Evolutionary conservation across 1,140 invertebrate species (phyloP).

Genomic region (Papilio aristodemus): DNA sequence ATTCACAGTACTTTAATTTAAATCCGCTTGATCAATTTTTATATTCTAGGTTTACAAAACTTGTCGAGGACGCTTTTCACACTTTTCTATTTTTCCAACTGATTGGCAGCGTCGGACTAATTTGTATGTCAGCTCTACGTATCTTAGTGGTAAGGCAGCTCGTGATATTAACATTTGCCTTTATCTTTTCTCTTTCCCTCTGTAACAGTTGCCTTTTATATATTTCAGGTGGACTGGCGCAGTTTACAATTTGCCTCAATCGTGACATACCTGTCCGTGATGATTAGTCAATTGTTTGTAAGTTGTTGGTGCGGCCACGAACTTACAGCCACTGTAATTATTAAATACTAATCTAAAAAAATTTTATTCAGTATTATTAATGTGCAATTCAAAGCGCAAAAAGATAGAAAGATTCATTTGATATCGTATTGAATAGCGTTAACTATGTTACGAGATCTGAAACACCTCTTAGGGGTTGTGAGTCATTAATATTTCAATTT

Average conservation of each 20-base stretch:
- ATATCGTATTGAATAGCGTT: no score
- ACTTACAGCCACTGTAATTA: constrained; percentile 78
- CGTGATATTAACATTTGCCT: not conserved
- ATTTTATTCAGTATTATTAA: no score
- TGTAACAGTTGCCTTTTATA: not conserved
- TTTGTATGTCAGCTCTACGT: constrained; percentile 70
- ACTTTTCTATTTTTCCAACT: constrained; percentile 68
- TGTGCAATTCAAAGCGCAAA: no score
- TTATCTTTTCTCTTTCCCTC: not conserved
- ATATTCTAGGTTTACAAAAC: constrained; percentile 59
- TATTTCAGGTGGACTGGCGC: constrained; percentile 53
- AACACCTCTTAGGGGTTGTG: no score
- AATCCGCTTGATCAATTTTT: constrained; percentile 29
- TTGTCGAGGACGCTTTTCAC: constrained; percentile 64
- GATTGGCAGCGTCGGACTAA: constrained; percentile 64
- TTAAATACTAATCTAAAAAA: no score
- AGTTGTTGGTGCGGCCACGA: constrained; percentile 83
- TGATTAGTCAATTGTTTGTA: constrained; percentile 78
- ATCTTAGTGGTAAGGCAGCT: constrained; percentile 59
- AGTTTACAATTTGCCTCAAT: constrained; percentile 77
- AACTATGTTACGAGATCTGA: no score
- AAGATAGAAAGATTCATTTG: no score
- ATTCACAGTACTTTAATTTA: no score
- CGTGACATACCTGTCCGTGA: constrained; percentile 69
- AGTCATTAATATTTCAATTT: no score